Percentiles rank a stretch among this genome's conserved stretches.
Conservation (phyloP, 2,888 invertebrate genomes). For the Priocnemis perturbator region DNA sequence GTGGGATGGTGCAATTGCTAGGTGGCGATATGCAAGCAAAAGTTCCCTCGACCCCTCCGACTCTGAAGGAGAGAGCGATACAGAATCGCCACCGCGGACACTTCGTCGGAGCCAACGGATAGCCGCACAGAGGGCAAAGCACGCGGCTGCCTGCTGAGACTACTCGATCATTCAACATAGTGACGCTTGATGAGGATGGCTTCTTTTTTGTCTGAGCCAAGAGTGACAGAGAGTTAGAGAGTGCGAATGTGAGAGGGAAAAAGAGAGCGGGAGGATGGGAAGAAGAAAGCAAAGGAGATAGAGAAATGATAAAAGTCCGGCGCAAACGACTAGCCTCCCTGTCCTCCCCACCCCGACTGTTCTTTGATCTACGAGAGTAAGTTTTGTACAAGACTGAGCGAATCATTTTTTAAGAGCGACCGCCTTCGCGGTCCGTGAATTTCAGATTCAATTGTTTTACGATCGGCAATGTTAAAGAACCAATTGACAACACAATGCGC, state of each 20-base stretch:
- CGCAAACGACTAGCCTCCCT: too few species aligned
- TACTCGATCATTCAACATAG: background rate
- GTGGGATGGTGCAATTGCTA: conserved; percentile 73
- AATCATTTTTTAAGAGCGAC: conserved; percentile 20
- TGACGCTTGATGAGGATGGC: background rate
- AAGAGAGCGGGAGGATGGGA: too few species aligned
- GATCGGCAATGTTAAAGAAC: background rate
- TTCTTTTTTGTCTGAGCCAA: background rate
- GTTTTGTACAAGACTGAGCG: conserved; percentile 51
- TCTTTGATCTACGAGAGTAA: conserved; percentile 15
- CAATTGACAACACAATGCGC: too few species aligned
- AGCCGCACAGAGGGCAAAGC: conserved; percentile 59
- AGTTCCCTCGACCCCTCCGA: conserved; percentile 46
- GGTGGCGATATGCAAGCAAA: conserved; percentile 67
- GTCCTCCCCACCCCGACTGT: conserved; percentile 6
- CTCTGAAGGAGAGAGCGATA: conserved; percentile 52
- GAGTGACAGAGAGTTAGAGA: too few species aligned
- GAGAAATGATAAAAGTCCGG: too few species aligned
- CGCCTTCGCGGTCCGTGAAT: background rate
- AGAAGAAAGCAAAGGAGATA: too few species aligned
- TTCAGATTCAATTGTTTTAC: conserved; percentile 5
- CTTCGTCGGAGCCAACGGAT: conserved; percentile 66
- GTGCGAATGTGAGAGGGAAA: too few species aligned
- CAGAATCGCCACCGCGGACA: conserved; percentile 46
- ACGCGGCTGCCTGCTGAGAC: conserved; percentile 52